These are phyloP conservation scores for Paramisgurnus dabryanus DNA, from an alignment of 2,113 vertebrate species.

Conservation along the genomic window DNA sequence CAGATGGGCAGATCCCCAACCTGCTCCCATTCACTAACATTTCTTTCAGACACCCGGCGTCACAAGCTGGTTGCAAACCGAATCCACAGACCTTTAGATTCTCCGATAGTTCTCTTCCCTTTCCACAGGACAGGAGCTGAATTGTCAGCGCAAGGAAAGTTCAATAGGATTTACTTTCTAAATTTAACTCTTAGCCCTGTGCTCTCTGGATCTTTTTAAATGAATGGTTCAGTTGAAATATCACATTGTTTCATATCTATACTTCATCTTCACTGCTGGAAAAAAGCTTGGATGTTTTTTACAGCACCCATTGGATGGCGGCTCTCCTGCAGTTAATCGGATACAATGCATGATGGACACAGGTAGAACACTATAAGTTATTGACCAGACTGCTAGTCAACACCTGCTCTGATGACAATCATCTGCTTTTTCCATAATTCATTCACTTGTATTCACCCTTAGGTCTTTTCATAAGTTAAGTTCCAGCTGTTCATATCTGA, in stretches of 20 bases:
- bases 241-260: not conserved
- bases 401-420: constrained; percentile 25
- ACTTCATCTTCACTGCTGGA: not conserved
- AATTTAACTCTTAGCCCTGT: not conserved
- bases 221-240: not conserved
- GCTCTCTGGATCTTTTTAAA: not conserved
- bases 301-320: constrained; percentile 2
- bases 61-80: constrained; percentile 29
- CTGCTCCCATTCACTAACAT: constrained; percentile 25
- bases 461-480: constrained; percentile 28
- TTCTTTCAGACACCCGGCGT: constrained; percentile 30
- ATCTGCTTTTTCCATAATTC: constrained; percentile 30
- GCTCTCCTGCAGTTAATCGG: constrained; percentile 24
- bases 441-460: not conserved
- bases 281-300: constrained; percentile 15
- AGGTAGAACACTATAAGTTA: constrained; percentile 38
- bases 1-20: constrained; percentile 37
- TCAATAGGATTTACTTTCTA: constrained; percentile 27
- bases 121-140: constrained; percentile 13
- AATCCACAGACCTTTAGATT: constrained; percentile 44
- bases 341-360: constrained; percentile 1
- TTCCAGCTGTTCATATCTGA: constrained; percentile 45
- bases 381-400: constrained; percentile 14
- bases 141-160: constrained; percentile 27
- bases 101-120: constrained; percentile 24